These are phyloP conservation scores for Macrosoma leucophasiata DNA, from an alignment of 2,888 invertebrate species.

Conservation along the genomic window DNA sequence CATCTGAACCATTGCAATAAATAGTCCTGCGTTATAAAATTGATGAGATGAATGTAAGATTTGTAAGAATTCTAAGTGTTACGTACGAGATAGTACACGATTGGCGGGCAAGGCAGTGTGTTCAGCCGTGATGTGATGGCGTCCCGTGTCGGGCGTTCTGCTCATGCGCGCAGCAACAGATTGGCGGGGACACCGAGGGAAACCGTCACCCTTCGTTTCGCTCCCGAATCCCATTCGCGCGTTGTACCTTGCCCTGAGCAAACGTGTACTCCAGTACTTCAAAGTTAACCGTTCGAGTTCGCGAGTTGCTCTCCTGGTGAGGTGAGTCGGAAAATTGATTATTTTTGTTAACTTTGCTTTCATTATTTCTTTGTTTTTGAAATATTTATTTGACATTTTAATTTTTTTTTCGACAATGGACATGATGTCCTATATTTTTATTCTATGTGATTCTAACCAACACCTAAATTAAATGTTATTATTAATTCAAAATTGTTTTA, in stretches of 20 bases:
- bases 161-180: slow-evolving; percentile 54
- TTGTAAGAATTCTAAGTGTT: too few relatives aligned
- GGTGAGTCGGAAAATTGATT: slow-evolving; percentile 8
- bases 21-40: too few relatives aligned
- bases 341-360: not conserved
- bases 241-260: slow-evolving; percentile 30
- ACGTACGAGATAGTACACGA: slow-evolving; percentile 3
- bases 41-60: too few relatives aligned
- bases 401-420: too few relatives aligned
- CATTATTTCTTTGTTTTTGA: not conserved
- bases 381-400: slow-evolving; percentile 1
- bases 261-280: slow-evolving; percentile 29
- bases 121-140: too few relatives aligned
- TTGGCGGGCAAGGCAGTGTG: slow-evolving; percentile 20
- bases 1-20: too few relatives aligned
- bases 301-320: slow-evolving; percentile 18
- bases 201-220: slow-evolving; percentile 20
- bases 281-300: slow-evolving; percentile 33
- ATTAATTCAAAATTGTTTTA: not conserved
- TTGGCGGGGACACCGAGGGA: slow-evolving; percentile 35
- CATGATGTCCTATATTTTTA: too few relatives aligned
- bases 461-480: too few relatives aligned
- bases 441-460: not conserved
- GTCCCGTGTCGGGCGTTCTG: slow-evolving; percentile 25
- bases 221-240: slow-evolving; percentile 35